A percentile compares a stretch with the other conserved stretches of the same genome.
Conservation (phyloP, 2,888 invertebrate species). For the Thalpophila matura region DNA sequence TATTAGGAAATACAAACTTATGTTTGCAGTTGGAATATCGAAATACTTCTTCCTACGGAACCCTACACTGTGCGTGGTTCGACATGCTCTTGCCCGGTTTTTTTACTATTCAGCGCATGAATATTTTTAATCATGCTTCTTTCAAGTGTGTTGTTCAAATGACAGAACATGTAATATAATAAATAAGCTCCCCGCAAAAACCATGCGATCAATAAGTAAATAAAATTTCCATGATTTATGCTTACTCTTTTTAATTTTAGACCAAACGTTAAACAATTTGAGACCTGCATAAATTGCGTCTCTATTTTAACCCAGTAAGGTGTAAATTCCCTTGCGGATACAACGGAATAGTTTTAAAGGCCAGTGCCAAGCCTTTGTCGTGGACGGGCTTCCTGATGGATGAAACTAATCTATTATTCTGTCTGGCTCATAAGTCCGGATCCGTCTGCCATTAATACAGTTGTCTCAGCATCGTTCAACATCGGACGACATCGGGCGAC, state of each 20-base stretch:
- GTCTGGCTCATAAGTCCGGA: constrained; percentile 69
- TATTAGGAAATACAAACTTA: too few species aligned
- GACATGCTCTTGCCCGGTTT: too few species aligned
- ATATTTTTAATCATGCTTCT: too few species aligned
- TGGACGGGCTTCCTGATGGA: constrained; percentile 68
- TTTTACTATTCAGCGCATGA: not conserved
- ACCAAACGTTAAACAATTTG: constrained; percentile 14
- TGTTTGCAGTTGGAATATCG: too few species aligned
- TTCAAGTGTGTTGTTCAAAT: too few species aligned
- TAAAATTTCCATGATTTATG: constrained; percentile 3
- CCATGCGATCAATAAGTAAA: not conserved
- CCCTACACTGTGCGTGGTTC: too few species aligned
- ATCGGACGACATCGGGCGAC: constrained; percentile 27
- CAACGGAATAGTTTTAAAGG: constrained; percentile 50
- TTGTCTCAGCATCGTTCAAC: constrained; percentile 49
- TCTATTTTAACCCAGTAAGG: constrained; percentile 35
- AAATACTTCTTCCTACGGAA: too few species aligned
- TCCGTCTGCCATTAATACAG: constrained; percentile 67
- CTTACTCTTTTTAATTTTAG: constrained; percentile 28
- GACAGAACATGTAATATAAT: too few species aligned
- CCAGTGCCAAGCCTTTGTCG: constrained; percentile 65
- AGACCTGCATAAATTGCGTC: constrained; percentile 27
- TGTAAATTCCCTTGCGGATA: constrained; percentile 37
- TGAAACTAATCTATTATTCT: constrained; percentile 70
- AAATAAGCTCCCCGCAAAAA: too few species aligned